phyloP scores from a whole-genome alignment of 2,797 vertebrate genomes.

The Gobio occitaniae region DNA sequence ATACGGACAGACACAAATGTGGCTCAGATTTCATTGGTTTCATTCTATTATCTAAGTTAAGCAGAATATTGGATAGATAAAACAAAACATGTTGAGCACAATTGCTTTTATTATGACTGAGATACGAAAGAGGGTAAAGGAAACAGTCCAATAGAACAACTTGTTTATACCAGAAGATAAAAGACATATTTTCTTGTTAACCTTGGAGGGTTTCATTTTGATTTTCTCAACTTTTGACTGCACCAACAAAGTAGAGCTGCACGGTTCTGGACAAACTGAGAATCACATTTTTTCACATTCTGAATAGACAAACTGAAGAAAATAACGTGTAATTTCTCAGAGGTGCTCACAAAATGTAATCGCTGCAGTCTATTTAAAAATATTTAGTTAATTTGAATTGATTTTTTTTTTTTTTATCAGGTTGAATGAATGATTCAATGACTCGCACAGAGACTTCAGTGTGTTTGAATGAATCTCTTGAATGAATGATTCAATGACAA shows the following conservation, averaged over 20 bases:
- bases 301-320: neutral
- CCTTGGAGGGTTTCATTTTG: neutral
- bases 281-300: neutral
- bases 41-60: neutral
- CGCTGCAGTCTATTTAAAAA: neutral
- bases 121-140: neutral
- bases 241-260: neutral
- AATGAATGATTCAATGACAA: neutral
- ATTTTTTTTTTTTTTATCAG: neutral
- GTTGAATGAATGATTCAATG: neutral
- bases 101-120: slow-evolving; percentile 32
- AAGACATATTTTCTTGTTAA: neutral
- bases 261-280: neutral
- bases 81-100: slow-evolving; percentile 6
- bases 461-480: neutral
- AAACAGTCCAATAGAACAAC: slow-evolving; percentile 1
- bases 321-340: neutral
- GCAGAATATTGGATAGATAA: neutral
- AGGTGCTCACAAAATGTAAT: neutral
- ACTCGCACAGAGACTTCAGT: no score
- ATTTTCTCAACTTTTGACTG: neutral
- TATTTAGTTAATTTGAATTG: neutral
- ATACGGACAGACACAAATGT: neutral
- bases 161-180: neutral
- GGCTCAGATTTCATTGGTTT: neutral